Percentiles rank a stretch among this genome's conserved stretches.
These are phyloP conservation scores for Lithophane leautieri DNA, from an alignment of 2,888 invertebrate species.

Conservation along the genomic window DNA sequence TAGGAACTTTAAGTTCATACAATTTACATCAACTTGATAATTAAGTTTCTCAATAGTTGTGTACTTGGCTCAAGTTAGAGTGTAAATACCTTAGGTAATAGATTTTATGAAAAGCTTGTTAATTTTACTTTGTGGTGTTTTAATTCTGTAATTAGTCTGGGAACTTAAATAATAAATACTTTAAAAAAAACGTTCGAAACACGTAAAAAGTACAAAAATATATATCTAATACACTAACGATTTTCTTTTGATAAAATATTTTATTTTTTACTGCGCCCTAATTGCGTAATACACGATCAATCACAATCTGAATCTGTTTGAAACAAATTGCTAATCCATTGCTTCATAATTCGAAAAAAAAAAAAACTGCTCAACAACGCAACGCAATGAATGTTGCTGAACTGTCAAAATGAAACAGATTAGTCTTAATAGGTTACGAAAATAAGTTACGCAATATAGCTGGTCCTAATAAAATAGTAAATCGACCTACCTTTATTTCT, in stretches of 20 bases:
- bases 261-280: too few species aligned
- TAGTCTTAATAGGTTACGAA: too few species aligned
- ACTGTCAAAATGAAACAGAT: too few species aligned
- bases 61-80: slow-evolving; percentile 8
- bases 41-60: slow-evolving; percentile 30
- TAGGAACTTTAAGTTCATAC: slow-evolving; percentile 43
- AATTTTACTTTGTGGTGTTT: background rate
- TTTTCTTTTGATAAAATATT: background rate
- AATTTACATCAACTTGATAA: slow-evolving; percentile 46
- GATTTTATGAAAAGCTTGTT: background rate
- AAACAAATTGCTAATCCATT: too few species aligned
- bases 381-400: too few species aligned
- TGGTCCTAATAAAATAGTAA: background rate
- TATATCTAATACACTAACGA: background rate
- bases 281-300: too few species aligned
- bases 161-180: background rate
- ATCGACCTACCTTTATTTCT: background rate
- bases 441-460: too few species aligned
- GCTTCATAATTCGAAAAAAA: too few species aligned
- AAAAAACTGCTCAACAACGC: too few species aligned
- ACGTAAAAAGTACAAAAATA: background rate
- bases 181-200: background rate
- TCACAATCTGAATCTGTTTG: too few species aligned
- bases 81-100: background rate
- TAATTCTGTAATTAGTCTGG: background rate